Evolutionary conservation across 2,113 vertebrate genomes (phyloP).

Genomic region (Ailuropoda melanoleuca): DNA sequence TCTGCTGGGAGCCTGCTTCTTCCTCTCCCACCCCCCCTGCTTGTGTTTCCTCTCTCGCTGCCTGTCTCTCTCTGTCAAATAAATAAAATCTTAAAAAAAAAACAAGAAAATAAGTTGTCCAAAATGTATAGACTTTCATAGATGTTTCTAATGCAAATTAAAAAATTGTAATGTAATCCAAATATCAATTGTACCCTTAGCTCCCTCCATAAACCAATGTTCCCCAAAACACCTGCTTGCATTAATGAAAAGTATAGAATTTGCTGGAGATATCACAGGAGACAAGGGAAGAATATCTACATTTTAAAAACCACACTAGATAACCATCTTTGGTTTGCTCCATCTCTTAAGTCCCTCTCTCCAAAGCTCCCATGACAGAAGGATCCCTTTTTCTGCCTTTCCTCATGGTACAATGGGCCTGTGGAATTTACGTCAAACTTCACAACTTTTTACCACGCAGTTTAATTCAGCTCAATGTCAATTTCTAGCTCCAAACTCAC

Average conservation of each 20-base stretch:
- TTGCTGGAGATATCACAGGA: neutral
- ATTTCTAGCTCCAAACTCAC: neutral
- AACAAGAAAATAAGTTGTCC: neutral
- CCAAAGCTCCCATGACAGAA: neutral
- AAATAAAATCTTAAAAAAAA: neutral
- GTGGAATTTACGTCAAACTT: neutral
- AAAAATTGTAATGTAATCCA: neutral
- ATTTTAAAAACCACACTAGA: neutral
- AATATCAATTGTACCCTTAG: neutral
- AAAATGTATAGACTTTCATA: neutral
- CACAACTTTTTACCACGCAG: neutral
- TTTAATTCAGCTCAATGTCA: neutral
- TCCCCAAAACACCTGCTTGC: neutral
- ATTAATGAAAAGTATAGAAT: neutral
- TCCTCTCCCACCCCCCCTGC: too few relatives aligned
- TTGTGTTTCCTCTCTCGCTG: too few relatives aligned
- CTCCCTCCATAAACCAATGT: neutral
- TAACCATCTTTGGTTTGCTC: neutral
- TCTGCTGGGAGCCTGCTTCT: too few relatives aligned
- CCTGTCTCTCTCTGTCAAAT: too few relatives aligned
- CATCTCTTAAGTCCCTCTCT: neutral
- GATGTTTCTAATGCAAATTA: conserved; percentile 6
- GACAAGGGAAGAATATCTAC: neutral
- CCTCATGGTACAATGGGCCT: neutral
- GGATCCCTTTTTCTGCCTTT: neutral